Conservation (phyloP, 2,888 invertebrate genomes). For the Entomobrya proxima region DNA sequence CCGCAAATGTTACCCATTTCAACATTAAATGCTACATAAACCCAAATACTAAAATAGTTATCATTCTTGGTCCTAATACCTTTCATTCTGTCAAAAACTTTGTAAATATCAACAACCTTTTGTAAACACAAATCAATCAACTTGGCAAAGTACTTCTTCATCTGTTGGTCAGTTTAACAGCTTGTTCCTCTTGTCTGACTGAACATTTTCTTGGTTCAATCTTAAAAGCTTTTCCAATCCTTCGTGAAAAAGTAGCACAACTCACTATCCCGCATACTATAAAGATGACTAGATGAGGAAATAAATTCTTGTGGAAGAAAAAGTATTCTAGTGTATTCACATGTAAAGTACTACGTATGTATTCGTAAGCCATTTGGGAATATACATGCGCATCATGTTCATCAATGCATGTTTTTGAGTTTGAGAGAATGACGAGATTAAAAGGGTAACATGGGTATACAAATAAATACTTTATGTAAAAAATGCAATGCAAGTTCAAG, state of each 20-base stretch:
- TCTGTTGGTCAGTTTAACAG: conserved; percentile 2
- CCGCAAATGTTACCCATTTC: no score
- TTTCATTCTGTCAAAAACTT: conserved; percentile 30
- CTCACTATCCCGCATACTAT: no score
- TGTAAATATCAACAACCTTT: conserved; percentile 37
- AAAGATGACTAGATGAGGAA: not conserved
- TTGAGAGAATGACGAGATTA: not conserved
- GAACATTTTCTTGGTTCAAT: not conserved
- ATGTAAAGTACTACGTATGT: no score
- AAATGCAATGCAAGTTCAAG: conserved; percentile 19
- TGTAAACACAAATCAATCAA: conserved; percentile 51
- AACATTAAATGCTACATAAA: not conserved
- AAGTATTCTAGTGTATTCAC: no score
- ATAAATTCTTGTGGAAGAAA: not conserved
- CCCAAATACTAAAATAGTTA: no score
- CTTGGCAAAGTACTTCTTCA: conserved; percentile 21
- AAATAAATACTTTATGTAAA: not conserved
- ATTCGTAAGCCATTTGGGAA: no score
- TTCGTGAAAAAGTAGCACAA: not conserved
- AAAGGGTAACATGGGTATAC: not conserved
- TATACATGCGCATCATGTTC: no score
- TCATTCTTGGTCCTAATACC: no score
- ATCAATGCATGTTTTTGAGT: not conserved
- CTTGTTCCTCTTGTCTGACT: not conserved
- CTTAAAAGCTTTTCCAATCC: not conserved